Base-by-base conservation (phyloP, 1,140 invertebrate genomes). In the Drosophila sp. region DNA sequence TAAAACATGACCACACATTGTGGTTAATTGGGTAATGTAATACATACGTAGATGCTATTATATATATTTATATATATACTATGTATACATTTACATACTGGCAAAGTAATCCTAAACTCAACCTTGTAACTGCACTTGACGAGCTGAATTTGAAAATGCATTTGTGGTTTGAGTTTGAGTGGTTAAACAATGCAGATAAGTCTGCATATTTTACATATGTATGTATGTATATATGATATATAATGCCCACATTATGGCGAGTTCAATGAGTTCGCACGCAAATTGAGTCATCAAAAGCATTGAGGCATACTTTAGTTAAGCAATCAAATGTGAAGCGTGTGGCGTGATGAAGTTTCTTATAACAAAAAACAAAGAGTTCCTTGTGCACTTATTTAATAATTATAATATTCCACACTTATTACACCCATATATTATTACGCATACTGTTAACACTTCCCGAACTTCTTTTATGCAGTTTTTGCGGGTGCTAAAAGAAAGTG, bases 91-190 rank as follows among this genome's bases (percentile, higher is more conserved):
- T 36, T 18, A 0, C 40, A 34, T 65, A 18, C 0, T 5, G 7
- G 18, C 13, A 4, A 63, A 38, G 76, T 76, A 80, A 76, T 46
- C 41, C 40, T 48, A 80, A 53, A 71, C 48, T 9, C 13, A 75
- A 65, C 78, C 78, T 86, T 86, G 82, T 4, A 40, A 66, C 43
- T 74, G 27, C 27, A 32, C 62, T 76, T 70, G 72, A 46, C 62
- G 40, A 18, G 51, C 40, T 29, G 34, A 56, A 64, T 48, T 46
- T 27, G 36, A 45, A 65, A 40, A 48, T 43, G 27, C 11, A 66
- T 46, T 50, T 69, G 43, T 43, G 62, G 43, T 51, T 66, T 36
- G 16, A 54, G 16, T 14, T 29, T 36, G 16, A 54, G 16, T 14
- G 18, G 40, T 45, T 51, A 14, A 46, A 46, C 50, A 56, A 27